phyloP scores from a whole-genome alignment of 64 coral and sea anemone species.

The Dendronephthya gigantea region DNA sequence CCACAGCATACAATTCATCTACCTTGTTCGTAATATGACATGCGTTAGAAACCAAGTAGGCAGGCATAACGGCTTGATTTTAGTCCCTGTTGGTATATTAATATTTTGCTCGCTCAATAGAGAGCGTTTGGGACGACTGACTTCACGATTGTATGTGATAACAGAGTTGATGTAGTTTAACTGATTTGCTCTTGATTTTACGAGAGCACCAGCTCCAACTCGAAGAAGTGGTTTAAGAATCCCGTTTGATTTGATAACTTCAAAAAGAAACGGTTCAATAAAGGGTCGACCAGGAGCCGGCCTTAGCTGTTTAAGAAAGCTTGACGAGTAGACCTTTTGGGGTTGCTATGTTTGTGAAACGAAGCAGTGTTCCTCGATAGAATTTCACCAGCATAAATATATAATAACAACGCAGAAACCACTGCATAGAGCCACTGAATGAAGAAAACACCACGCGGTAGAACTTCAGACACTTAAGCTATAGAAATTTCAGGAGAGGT shows the following conservation, averaged over 20 bases:
- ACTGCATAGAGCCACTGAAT: too few relatives aligned
- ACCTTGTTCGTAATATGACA: conserved; percentile 46
- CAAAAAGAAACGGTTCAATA: conserved; percentile 20
- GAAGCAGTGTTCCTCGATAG: too few relatives aligned
- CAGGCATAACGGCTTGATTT: not conserved
- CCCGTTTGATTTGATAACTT: conserved; percentile 18
- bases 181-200: conserved; percentile 16
- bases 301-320: conserved; percentile 16
- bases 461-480: too few relatives aligned
- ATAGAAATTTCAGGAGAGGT: too few relatives aligned
- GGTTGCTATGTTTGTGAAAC: too few relatives aligned
- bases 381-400: too few relatives aligned
- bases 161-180: conserved; percentile 33
- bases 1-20: conserved; percentile 33
- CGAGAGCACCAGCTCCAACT: conserved; percentile 27
- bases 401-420: too few relatives aligned
- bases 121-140: not conserved
- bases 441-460: too few relatives aligned
- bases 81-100: conserved; percentile 23
- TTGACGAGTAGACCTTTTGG: conserved; percentile 12
- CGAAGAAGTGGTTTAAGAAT: conserved; percentile 22
- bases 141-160: conserved; percentile 22
- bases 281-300: conserved; percentile 9
- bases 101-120: not conserved
- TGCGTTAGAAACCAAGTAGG: conserved; percentile 33